Conservation (phyloP, 1,140 invertebrate genomes). For the Temnothorax longispinosus region DNA sequence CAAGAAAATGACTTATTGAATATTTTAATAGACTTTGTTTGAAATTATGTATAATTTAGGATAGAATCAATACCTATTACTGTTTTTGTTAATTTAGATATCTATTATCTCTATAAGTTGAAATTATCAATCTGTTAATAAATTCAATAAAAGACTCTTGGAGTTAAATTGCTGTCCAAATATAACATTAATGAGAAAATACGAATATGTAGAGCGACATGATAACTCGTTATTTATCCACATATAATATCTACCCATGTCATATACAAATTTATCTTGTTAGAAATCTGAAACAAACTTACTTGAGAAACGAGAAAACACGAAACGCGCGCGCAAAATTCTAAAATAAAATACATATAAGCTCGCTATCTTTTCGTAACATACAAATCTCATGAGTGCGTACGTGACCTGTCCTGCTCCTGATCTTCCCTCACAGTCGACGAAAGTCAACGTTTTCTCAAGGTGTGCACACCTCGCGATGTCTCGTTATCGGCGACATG, state of each 20-base stretch:
- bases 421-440: not conserved
- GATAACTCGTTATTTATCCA: constrained; percentile 63
- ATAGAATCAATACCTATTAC: too few species aligned
- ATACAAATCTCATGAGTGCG: not conserved
- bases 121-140: too few species aligned
- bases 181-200: constrained; percentile 12
- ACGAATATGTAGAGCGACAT: constrained; percentile 43
- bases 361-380: not conserved
- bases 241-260: constrained; percentile 58
- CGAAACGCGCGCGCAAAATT: not conserved
- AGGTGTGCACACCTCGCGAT: not conserved
- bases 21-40: constrained; percentile 15
- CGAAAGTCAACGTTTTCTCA: constrained; percentile 29
- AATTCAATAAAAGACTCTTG: too few species aligned
- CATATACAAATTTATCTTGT: constrained; percentile 63
- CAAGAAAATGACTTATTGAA: not conserved
- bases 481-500: constrained; percentile 19
- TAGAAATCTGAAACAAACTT: constrained; percentile 37
- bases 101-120: too few species aligned
- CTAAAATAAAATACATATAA: not conserved
- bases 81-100: too few species aligned
- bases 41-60: not conserved
- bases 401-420: not conserved
- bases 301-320: not conserved
- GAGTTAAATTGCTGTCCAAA: not conserved